Percentiles rank a stretch among this genome's conserved stretches.
Evolutionary conservation across 1,140 invertebrate genomes (phyloP).

Genomic region (Drosophila oshimai): DNA sequence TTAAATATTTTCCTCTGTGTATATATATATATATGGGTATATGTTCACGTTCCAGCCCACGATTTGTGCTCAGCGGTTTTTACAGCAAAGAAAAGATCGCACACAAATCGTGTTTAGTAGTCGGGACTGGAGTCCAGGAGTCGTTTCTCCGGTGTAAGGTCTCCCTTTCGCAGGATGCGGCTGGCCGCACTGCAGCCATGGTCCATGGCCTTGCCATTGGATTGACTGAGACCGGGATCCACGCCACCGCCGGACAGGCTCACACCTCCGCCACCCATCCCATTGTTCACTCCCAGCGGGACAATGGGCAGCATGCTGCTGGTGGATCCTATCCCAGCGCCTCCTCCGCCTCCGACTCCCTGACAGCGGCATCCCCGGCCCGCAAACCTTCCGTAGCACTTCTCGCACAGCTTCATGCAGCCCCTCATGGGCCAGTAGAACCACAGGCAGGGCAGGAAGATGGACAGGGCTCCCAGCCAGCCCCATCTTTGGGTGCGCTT

Average conservation of each 20-base stretch:
- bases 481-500: slow-evolving; percentile 90
- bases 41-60: neutral
- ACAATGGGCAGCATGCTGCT: slow-evolving; percentile 83
- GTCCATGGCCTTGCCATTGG: slow-evolving; percentile 57
- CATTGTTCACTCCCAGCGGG: slow-evolving; percentile 61
- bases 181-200: slow-evolving; percentile 76
- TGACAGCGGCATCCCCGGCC: slow-evolving; percentile 86
- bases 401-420: slow-evolving; percentile 90
- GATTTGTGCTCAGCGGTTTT: slow-evolving; percentile 37
- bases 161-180: slow-evolving; percentile 74
- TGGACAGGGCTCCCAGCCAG: slow-evolving; percentile 90
- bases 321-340: slow-evolving; percentile 52
- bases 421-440: slow-evolving; percentile 96
- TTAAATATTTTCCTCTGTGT: slow-evolving; percentile 45
- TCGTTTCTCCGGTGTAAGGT: slow-evolving; percentile 84
- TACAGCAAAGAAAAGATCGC: slow-evolving; percentile 51
- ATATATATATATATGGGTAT: slow-evolving; percentile 48
- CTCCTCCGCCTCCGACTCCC: slow-evolving; percentile 39
- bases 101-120: slow-evolving; percentile 73
- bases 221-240: slow-evolving; percentile 12
- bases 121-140: slow-evolving; percentile 84
- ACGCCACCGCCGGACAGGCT: neutral
- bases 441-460: slow-evolving; percentile 93
- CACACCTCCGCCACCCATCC: neutral
- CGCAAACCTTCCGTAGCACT: slow-evolving; percentile 90